Evolutionary conservation across 1,140 invertebrate species (phyloP), one percentile per base, ranked within the genome.

Genomic region (Cecropterus lyciades): DNA sequence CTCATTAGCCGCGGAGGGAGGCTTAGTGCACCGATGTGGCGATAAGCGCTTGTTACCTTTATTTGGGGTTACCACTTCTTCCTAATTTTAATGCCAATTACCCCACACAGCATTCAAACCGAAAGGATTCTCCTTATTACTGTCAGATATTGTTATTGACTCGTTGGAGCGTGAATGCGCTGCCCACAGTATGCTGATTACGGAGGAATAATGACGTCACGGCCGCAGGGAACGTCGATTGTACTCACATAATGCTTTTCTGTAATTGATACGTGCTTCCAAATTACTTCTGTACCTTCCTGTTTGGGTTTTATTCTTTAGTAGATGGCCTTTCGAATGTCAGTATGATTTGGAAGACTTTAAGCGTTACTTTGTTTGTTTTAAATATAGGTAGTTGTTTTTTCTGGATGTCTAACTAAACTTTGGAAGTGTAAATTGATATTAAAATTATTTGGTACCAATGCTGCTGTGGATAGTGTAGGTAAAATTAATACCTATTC

Each of bases 81-180:
- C 65, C 75, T 64, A 79, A 79, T 81, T 87, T 80, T 87, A 86
- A 87, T 89, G 85, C 88, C 86, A 91, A 91, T 91, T 91, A 91
- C 77, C 81, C 74, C 73, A 80, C 79, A 84, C 85, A 88, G 87
- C 87, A 83, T 87, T 80, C 73, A 73, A 76, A 77, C 64, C 85
- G 79, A 85, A 88, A 84, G 86, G 88, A 87, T 85, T 85, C 74
- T 73, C 80, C 86, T 86, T 91, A 89, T 89, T 91, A 88, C 76
- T 87, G 85, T 86, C 82, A 78, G 84, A 89, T 89, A 87, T 89
- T 89, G 86, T 91, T 89, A 82, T 77, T 70, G 68, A 75, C 48
- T 69, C 81, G 75, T 69, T 79, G 68, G 72, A 62, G 78, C 73
- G 82, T 78, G 78, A 80, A 72, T 62, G 51, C 63, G 70, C 67